Evolutionary conservation across 2,797 vertebrate genomes (phyloP), one percentile per base, ranked within the genome.

Genomic region (Sardinella longiceps): DNA sequence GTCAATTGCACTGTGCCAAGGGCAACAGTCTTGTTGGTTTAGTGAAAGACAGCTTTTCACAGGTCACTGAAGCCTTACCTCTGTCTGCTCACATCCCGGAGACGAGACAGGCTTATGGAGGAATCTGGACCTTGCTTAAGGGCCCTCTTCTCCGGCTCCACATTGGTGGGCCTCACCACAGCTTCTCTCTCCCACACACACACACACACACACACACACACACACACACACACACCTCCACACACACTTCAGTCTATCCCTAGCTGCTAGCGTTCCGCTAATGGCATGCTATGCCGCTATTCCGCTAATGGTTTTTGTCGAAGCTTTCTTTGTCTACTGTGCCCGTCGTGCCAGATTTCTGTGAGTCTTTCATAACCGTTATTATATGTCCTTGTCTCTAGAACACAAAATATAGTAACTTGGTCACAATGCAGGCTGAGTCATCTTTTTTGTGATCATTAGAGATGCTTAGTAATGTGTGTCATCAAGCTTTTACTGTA

Each of bases 31-130:
- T 86, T n/a, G 48, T 83, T 85, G 86, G 84, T 80, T 81, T 85
- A 77, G 84, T 89, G 88, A 88, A 89, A 82, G 84, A 0, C 82
- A 0, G 39, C 87, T 85, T 89, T 91, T 91, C 87, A 90, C 86
- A 83, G 83, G 88, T 86, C 58, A 83, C 50, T 50, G 81, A 82
- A 82, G 82, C 82, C 84, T 90, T 85, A 87, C 85, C 84, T 81
- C 84, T 82, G 88, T 87, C 80, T 60, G 77, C 81, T 74, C 80
- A 85, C 81, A 53, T 81, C 39, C 50, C 56, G 50, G 77, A 77
- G 70, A 77, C 33, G 37, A 77, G 70, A 43, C 37, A 9, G 70
- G 6, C 37, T 43, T 43, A 77, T 37, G 5, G 18, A 43, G 70
- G 70, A 77, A 39, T 77, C 70, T 77, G 33, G 18, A 37, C 5